These are phyloP conservation scores for Oppia nitens DNA, from an alignment of 1,140 invertebrate species.

Conservation along the genomic window DNA sequence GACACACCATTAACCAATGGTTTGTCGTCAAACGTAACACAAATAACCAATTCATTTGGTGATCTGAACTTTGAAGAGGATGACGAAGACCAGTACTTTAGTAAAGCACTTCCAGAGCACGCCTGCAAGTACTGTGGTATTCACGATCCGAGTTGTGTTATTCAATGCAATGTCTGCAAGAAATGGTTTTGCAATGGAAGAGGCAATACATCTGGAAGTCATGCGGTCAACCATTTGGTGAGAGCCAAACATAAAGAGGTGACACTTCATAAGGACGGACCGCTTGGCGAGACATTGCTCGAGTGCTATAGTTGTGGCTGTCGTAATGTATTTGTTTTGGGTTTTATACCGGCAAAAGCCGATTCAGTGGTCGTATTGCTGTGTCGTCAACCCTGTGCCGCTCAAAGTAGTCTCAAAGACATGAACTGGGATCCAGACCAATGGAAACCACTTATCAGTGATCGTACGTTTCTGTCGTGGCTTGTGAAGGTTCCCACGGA, in stretches of 20 bases:
- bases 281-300: constrained; percentile 87
- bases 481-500: constrained; percentile 89
- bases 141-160: constrained; percentile 90
- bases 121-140: constrained; percentile 97
- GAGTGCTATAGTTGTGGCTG: constrained; percentile 99
- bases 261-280: constrained; percentile 89
- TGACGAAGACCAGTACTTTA: constrained; percentile 76
- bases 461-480: constrained; percentile 89
- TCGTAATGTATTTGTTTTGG: constrained; percentile 90
- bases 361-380: constrained; percentile 97
- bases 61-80: constrained; percentile 39
- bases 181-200: constrained; percentile 99
- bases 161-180: constrained; percentile 94
- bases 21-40: constrained; percentile 27
- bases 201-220: constrained; percentile 92
- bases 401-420: constrained; percentile 80
- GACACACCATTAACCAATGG: constrained; percentile 25
- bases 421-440: constrained; percentile 99
- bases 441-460: constrained; percentile 94
- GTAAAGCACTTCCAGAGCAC: constrained; percentile 75
- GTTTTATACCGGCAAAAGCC: constrained; percentile 97
- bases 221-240: constrained; percentile 97
- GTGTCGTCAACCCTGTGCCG: constrained; percentile 92
- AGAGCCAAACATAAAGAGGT: constrained; percentile 97
- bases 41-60: constrained; percentile 24